phyloP scores from a whole-genome alignment of 2,113 vertebrate species.

The Clarias magur region DNA sequence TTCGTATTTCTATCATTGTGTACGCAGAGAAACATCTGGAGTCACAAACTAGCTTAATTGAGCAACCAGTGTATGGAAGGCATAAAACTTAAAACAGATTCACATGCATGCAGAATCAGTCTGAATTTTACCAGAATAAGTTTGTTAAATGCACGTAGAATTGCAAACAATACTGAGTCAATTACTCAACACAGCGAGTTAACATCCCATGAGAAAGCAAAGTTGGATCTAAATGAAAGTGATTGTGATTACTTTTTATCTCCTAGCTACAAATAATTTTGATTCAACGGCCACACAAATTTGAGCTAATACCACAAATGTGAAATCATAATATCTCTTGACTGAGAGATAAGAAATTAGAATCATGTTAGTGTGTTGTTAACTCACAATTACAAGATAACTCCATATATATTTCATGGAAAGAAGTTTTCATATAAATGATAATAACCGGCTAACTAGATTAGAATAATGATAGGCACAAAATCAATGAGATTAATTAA shows the following conservation, averaged over 20 bases:
- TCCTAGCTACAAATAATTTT: neutral
- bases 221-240: neutral
- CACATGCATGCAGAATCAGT: neutral
- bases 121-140: neutral
- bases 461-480: neutral
- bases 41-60: slow-evolving; percentile 29
- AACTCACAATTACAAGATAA: neutral
- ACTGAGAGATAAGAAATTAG: neutral
- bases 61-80: slow-evolving; percentile 25
- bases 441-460: neutral
- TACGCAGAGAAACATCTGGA: slow-evolving; percentile 43
- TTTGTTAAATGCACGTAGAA: neutral
- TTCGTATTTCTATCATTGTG: slow-evolving; percentile 21
- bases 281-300: neutral
- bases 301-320: neutral
- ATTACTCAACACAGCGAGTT: neutral
- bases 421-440: neutral
- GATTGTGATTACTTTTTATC: neutral
- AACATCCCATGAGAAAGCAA: neutral
- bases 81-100: neutral
- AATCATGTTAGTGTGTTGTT: neutral
- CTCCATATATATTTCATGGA: neutral
- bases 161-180: neutral
- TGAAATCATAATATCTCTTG: neutral
- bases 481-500: neutral